Conservation (phyloP, 2,113 vertebrate species). For the Trichechus manatus region DNA sequence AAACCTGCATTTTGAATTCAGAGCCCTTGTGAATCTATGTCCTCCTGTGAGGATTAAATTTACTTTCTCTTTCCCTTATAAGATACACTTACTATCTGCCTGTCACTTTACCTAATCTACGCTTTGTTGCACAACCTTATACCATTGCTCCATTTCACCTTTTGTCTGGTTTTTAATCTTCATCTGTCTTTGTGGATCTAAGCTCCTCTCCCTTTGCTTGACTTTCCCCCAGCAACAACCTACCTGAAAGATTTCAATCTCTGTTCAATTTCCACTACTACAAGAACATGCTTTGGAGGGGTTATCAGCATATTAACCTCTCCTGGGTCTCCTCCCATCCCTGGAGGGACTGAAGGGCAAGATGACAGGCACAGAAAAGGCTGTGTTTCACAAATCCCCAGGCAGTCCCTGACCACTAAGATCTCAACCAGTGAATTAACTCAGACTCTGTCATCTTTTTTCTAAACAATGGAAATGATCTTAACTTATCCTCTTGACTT, state of each 20-base stretch:
- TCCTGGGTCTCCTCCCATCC: neutral
- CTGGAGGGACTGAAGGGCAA: neutral
- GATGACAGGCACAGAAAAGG: neutral
- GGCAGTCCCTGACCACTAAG: neutral
- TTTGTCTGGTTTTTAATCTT: constrained; percentile 15
- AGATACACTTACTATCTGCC: neutral
- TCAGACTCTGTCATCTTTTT: neutral
- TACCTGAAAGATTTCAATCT: constrained; percentile 3
- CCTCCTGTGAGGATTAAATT: neutral
- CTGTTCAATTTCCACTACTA: constrained; percentile 52
- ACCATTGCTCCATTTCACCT: neutral
- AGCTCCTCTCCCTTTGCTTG: neutral
- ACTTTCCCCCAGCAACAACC: neutral
- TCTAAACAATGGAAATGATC: neutral
- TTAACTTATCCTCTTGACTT: neutral
- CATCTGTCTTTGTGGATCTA: neutral
- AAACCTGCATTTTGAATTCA: neutral
- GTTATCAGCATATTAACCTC: neutral
- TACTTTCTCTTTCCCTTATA: neutral
- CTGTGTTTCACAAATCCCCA: neutral
- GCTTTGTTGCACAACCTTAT: neutral
- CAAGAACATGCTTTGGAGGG: neutral
- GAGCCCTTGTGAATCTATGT: neutral
- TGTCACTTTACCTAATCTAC: neutral
- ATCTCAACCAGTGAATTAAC: neutral